Base-by-base conservation (phyloP, 2,888 invertebrate species). In the Caenorhabditis panamensis region DNA sequence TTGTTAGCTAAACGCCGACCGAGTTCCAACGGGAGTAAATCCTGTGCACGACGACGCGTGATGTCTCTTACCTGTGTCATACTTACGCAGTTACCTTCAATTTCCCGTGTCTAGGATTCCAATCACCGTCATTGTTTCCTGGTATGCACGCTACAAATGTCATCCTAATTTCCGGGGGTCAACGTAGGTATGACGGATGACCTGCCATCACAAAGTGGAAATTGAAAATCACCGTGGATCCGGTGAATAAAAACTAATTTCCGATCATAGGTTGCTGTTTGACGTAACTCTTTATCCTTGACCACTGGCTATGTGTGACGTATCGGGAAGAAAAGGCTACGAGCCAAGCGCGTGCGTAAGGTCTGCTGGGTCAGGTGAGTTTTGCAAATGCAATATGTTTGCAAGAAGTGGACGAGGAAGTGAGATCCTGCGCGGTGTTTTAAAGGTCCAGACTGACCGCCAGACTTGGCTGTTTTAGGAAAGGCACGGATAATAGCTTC, bases 321-420 rank as follows among this genome's bases (percentile, higher is more conserved):
- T 22, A 53, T 22, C 64, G 51, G 64, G 59, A 66, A 59, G 64
- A 63, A 72, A 56, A 20, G 51, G 47, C 72, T 72, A 16, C 59
- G 41, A 36, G 22, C 24, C 11, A 24, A 13, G 11, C 54, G 22
- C 59, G 18, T 41, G 37, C 64, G 59, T 59, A 36, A 51, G 24
- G 24, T 49, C 64, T 59, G 18, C n/a, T 24, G 16, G 37, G 51
- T 73, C 73, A 64, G 56, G 58, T 51, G 73, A 51, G 64, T 9
- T 49, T 66, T 66, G 73, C 64, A 28, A 53, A 56, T 61, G 44
- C 63, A 41, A 36, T n/a, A 56, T n/a, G 24, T 26, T 64, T 73
- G 64, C 64, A 59, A 37, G 13, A 24, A 3, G 4, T 4, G 36
- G 20, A 64, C 28, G 18, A 73, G 73, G 64, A 73, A 73, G 64